phyloP scores from a whole-genome alignment of 2,113 vertebrate genomes.

The Tor tambroides region DNA sequence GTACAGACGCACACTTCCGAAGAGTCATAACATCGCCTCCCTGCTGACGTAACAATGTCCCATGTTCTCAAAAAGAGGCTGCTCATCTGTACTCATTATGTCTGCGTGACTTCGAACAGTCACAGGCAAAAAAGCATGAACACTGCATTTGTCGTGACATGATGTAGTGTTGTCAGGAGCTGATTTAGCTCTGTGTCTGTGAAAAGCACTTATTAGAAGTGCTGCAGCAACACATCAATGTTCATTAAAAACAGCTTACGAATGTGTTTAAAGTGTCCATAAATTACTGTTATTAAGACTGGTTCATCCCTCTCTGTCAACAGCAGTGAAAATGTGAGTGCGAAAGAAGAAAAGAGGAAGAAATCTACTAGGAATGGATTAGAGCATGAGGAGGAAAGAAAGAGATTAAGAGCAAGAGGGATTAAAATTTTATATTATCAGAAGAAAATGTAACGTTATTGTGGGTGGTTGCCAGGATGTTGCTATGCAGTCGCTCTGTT shows the following conservation, averaged over 20 bases:
- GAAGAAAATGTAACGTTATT: not conserved
- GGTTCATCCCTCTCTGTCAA: slow-evolving; percentile 23
- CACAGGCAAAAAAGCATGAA: slow-evolving; percentile 34
- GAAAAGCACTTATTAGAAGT: slow-evolving; percentile 16
- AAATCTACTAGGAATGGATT: not conserved
- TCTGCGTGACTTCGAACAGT: slow-evolving; percentile 11
- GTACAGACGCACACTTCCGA: not conserved
- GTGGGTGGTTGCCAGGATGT: not conserved
- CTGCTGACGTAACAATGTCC: not conserved
- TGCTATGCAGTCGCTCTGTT: not conserved
- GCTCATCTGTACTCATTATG: slow-evolving; percentile 25
- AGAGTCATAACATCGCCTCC: not conserved
- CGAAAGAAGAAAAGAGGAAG: not conserved
- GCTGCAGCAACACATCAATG: slow-evolving; percentile 7
- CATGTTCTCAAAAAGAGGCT: not conserved
- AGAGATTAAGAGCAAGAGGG: not conserved
- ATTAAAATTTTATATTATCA: not conserved
- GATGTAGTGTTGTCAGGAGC: slow-evolving; percentile 21
- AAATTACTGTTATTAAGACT: slow-evolving; percentile 48
- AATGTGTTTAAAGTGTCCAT: slow-evolving; percentile 9
- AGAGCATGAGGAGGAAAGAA: not conserved
- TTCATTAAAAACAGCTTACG: slow-evolving; percentile 45
- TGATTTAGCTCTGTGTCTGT: slow-evolving; percentile 10
- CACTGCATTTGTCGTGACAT: not conserved
- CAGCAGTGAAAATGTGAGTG: not conserved